Evolutionary conservation across 2,888 invertebrate genomes (phyloP), one percentile per base, ranked within the genome.

Genomic region (Leptopterna dolabrata): DNA sequence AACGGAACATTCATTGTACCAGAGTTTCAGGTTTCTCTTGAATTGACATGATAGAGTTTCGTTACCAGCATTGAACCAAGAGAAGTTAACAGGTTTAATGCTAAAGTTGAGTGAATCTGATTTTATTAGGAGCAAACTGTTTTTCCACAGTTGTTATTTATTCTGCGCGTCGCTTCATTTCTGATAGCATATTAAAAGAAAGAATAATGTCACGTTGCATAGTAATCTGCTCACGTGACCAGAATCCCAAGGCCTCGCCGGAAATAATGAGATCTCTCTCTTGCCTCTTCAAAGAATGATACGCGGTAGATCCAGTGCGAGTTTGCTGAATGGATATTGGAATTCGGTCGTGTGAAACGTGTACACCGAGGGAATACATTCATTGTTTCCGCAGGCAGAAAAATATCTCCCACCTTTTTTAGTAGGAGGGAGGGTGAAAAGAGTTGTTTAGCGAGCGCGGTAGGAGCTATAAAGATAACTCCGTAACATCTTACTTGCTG

Each of bases 371-470:
- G 41, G 73, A 73, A 73, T 73, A 73, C 36, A 73, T 36, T 73
- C 73, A 73, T 73, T 73, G 73, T 73, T 73, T 73, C 73, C 73
- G 41, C 73, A 41, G 73, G 73, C 41, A 73, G 73, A 73, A 73
- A 73, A 73, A 41, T 16, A 63, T 63, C 73, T 41, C 73, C 73
- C 30, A 41, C 29, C 73, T 73, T 30, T 36, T 73, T 73, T 73
- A 73, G 73, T 36, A 73, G 19, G 36, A 73, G 16, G 16, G 7
- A 73, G 19, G 36, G n/a, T n/a, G n/a, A n/a, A n/a, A n/a, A n/a
- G n/a, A n/a, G n/a, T n/a, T n/a, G n/a, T n/a, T n/a, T n/a, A n/a
- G n/a, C n/a, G n/a, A n/a, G n/a, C n/a, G n/a, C n/a, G n/a, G n/a
- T n/a, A n/a, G n/a, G n/a, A n/a, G n/a, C n/a, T n/a, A n/a, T n/a